phyloP scores from a whole-genome alignment of 2,888 invertebrate genomes.

The Meandrusa payeni region DNA sequence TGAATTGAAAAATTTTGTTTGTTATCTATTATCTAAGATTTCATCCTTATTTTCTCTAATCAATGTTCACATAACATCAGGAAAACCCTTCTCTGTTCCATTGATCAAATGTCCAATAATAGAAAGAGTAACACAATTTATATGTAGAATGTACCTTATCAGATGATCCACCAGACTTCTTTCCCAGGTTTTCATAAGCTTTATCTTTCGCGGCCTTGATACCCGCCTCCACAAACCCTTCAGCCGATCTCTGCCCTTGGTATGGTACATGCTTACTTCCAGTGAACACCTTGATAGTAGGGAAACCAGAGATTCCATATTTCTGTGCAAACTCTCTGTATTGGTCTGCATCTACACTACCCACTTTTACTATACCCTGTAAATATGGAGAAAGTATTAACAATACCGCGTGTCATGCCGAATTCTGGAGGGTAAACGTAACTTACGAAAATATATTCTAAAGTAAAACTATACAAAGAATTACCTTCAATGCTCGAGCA shows the following conservation, averaged over 20 bases:
- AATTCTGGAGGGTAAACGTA: no score
- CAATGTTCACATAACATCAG: no score
- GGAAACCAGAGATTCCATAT: conserved; percentile 94
- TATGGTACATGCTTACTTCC: conserved; percentile 93
- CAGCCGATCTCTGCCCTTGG: conserved; percentile 91
- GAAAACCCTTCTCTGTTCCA: no score
- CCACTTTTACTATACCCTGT: conserved; percentile 95
- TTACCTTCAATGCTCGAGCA: conserved; percentile 93
- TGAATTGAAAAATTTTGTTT: no score
- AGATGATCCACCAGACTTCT: conserved; percentile 69
- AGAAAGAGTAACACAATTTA: not conserved
- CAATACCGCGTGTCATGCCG: no score
- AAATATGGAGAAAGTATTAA: conserved; percentile 2
- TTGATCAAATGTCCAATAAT: no score
- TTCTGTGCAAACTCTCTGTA: conserved; percentile 90
- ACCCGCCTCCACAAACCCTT: conserved; percentile 91
- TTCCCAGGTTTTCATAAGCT: conserved; percentile 85
- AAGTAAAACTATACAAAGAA: no score
- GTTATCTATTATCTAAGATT: no score
- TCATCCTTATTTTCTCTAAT: no score
- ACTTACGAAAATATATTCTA: no score
- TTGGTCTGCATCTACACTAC: conserved; percentile 95
- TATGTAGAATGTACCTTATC: conserved; percentile 58
- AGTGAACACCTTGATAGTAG: conserved; percentile 97
- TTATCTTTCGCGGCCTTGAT: conserved; percentile 89